A percentile compares a stretch with the other conserved stretches of the same genome.
phyloP scores from a whole-genome alignment of 2,888 invertebrate genomes.

The Eretmocerus hayati region DNA sequence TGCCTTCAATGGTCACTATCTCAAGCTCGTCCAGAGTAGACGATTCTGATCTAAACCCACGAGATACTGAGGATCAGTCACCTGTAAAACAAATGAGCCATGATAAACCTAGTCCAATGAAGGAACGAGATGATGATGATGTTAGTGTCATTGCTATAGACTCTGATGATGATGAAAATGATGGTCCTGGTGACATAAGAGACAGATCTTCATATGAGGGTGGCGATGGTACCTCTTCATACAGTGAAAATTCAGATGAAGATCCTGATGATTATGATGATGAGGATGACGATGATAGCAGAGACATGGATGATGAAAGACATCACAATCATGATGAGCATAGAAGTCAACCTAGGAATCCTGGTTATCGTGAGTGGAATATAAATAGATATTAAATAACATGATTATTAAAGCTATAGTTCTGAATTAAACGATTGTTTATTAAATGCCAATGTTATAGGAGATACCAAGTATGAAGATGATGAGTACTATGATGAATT shows the following conservation, averaged over 20 bases:
- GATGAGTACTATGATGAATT: slow-evolving; percentile 14
- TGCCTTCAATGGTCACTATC: slow-evolving; percentile 35
- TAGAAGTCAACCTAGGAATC: too few relatives aligned
- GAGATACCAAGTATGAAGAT: too few relatives aligned
- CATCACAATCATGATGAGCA: too few relatives aligned
- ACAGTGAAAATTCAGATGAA: slow-evolving; percentile 8
- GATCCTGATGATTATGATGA: slow-evolving; percentile 23
- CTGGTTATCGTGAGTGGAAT: too few relatives aligned
- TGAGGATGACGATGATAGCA: slow-evolving; percentile 4
- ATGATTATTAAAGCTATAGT: too few relatives aligned
- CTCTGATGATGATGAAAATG: slow-evolving; percentile 27
- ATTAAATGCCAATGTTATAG: too few relatives aligned
- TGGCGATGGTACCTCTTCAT: slow-evolving; percentile 10
- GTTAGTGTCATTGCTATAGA: slow-evolving; percentile 35
- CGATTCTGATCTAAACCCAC: slow-evolving; percentile 22
- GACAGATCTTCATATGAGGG: slow-evolving; percentile 1
- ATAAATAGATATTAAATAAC: too few relatives aligned
- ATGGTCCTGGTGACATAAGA: slow-evolving; percentile 17
- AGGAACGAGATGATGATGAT: slow-evolving; percentile 30
- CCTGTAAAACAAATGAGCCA: slow-evolving; percentile 4
- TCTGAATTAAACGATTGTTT: too few relatives aligned
- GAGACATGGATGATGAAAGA: slow-evolving; percentile 4
- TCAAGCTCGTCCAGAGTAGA: slow-evolving; percentile 31
- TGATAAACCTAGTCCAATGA: slow-evolving; percentile 23
- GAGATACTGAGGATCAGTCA: slow-evolving; percentile 6